phyloP scores from a whole-genome alignment of 2,113 vertebrate genomes.

The Catagonus wagneri region DNA sequence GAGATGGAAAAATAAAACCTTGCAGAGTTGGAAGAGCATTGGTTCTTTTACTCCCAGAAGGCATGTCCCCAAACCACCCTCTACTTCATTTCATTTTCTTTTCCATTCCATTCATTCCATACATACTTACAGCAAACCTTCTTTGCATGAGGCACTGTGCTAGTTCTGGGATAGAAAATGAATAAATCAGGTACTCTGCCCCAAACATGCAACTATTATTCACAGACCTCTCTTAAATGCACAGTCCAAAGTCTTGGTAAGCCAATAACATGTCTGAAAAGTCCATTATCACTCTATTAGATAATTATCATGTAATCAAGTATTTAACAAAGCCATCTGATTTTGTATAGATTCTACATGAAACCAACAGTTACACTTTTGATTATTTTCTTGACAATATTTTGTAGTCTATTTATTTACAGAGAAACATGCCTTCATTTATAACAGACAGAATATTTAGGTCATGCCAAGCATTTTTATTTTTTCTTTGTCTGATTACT shows the following conservation, averaged over 20 bases:
- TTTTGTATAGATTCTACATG: neutral
- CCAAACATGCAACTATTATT: neutral
- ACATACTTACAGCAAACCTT: neutral
- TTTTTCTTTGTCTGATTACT: conserved; percentile 75
- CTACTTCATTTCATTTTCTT: neutral
- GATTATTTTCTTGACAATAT: conserved; percentile 61
- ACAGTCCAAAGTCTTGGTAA: neutral
- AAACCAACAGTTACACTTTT: conserved; percentile 61
- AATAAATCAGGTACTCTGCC: neutral
- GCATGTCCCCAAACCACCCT: neutral
- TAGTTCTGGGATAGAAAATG: neutral
- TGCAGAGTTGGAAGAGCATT: neutral
- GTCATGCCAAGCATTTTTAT: conserved; percentile 71
- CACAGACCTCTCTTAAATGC: neutral
- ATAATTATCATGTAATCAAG: conserved; percentile 19
- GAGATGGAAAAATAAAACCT: neutral
- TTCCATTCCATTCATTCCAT: neutral
- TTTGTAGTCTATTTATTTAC: conserved; percentile 65
- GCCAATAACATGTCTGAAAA: neutral
- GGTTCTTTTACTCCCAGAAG: neutral
- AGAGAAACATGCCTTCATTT: conserved; percentile 75
- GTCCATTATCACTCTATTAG: neutral
- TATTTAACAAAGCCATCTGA: conserved; percentile 48
- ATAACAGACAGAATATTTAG: conserved; percentile 77
- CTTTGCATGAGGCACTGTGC: neutral